These are phyloP conservation scores for Pteria penguin DNA, from an alignment of 2,888 invertebrate species.

Conservation along the genomic window DNA sequence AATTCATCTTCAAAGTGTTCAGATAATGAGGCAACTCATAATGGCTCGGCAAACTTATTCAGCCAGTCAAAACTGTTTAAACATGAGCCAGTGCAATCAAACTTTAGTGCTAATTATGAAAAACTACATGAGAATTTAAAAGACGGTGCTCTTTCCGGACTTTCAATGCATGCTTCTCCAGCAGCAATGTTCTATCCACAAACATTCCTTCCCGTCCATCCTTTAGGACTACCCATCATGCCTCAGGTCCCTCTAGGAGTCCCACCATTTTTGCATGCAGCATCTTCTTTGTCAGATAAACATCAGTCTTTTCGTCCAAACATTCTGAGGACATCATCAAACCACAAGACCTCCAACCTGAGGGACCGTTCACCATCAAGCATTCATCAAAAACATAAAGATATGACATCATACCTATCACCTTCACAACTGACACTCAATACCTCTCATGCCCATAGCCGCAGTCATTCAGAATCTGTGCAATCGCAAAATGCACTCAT, in stretches of 20 bases:
- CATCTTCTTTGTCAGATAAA: slow-evolving; percentile 12
- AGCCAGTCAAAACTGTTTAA: slow-evolving; percentile 43
- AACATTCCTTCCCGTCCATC: slow-evolving; percentile 45
- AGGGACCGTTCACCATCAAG: neutral
- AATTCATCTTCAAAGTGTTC: neutral
- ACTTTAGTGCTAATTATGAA: slow-evolving; percentile 28
- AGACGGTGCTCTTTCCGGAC: slow-evolving; percentile 13
- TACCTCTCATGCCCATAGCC: neutral
- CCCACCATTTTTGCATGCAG: slow-evolving; percentile 22
- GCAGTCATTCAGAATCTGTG: neutral
- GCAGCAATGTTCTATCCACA: slow-evolving; percentile 58
- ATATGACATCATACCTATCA: neutral
- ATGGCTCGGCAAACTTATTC: slow-evolving; percentile 6
- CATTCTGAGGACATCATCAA: slow-evolving; percentile 13
- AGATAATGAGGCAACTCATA: neutral
- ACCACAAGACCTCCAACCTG: neutral
- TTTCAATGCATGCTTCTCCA: slow-evolving; percentile 35
- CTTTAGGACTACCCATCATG: slow-evolving; percentile 40
- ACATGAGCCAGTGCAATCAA: slow-evolving; percentile 34
- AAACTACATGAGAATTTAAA: slow-evolving; percentile 2
- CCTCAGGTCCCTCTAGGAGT: slow-evolving; percentile 38
- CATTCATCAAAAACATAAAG: neutral
- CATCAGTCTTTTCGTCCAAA: slow-evolving; percentile 31
- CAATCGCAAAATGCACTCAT: slow-evolving; percentile 9
- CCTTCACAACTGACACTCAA: neutral